Base-by-base conservation (phyloP, 1,140 invertebrate genomes). In the Trichonephila clavipes region DNA sequence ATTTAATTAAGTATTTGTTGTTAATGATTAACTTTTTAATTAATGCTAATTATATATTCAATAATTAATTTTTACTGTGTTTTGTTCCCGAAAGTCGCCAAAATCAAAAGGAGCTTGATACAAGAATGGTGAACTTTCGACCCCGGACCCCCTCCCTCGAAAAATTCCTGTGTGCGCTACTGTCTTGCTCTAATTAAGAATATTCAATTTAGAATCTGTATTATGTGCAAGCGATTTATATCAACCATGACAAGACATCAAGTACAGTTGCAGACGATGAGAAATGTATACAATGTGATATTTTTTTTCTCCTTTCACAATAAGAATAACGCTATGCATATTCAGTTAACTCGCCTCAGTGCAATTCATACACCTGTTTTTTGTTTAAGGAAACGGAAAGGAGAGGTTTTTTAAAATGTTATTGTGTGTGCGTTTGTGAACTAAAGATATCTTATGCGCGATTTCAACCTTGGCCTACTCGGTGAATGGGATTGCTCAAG, bases 391-490 rank as follows among this genome's bases (percentile, higher is more conserved):
- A 72, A 14, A 34, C 14, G 6, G 16, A 62, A 62, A 34, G 4
- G 59, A 87, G 28, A 62, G 18, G 16, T 7, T 24, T 64, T 62
- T 24, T 21, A 64, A 51, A 51, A 64, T 21, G 62, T 51, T 51
- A 21, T 64, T 64, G 62, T 64, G 62, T 64, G 21, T 64, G 51
- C 10, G 51, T 51, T 51, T 51, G 51, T 64, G 62, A 21, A 64
- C 62, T 64, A 18, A 64, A 64, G 58, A 40, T 87, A 28, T 21
- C 34, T 61, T 7, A 10, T 34, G 19, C 19, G 58, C 16, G 59
- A 19, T 14, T 62, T 14, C 16, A 59, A 19, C 85, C 85, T 87
- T 87, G 85, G 85, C 85, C 85, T 64, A 40, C 28, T 87, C 85
- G 10, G 4, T 6, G 16, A 64, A 59, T 58, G 40, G 40, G 85